These are phyloP conservation scores for Brachyhypopomus occidentalis DNA, from an alignment of 2,113 vertebrate genomes.

Conservation along the genomic window DNA sequence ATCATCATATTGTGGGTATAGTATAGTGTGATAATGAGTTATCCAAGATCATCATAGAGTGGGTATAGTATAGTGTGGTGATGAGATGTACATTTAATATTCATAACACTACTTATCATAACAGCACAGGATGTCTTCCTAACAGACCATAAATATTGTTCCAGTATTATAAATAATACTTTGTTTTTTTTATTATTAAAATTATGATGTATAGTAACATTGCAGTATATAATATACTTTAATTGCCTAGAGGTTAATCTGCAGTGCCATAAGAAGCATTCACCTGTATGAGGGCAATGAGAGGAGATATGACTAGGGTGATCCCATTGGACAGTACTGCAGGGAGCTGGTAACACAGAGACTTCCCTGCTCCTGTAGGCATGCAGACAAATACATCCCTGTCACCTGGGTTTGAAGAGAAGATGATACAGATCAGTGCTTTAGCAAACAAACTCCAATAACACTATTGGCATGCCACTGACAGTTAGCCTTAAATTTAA, in stretches of 20 bases:
- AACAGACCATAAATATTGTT: no score
- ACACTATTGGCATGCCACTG: background rate
- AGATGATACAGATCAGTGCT: background rate
- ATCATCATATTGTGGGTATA: background rate
- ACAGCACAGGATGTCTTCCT: no score
- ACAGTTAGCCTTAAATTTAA: background rate
- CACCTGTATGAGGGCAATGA: slow-evolving; percentile 98
- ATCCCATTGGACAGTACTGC: slow-evolving; percentile 88
- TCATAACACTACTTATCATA: no score
- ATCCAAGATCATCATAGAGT: no score
- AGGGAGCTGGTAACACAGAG: slow-evolving; percentile 95
- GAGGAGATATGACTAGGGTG: slow-evolving; percentile 92
- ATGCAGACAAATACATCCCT: slow-evolving; percentile 96
- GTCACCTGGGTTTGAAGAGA: slow-evolving; percentile 74
- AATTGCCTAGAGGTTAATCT: background rate
- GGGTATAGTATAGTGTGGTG: background rate
- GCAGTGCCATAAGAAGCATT: slow-evolving; percentile 33
- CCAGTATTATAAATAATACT: no score
- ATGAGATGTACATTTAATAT: background rate
- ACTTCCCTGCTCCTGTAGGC: slow-evolving; percentile 98
- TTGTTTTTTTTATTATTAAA: no score
- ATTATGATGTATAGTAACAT: no score
- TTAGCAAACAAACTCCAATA: background rate
- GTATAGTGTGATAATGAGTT: no score
- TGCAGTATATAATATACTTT: no score